Conservation (phyloP, 2,888 invertebrate genomes). For the Trissonchulus latispiculum region DNA sequence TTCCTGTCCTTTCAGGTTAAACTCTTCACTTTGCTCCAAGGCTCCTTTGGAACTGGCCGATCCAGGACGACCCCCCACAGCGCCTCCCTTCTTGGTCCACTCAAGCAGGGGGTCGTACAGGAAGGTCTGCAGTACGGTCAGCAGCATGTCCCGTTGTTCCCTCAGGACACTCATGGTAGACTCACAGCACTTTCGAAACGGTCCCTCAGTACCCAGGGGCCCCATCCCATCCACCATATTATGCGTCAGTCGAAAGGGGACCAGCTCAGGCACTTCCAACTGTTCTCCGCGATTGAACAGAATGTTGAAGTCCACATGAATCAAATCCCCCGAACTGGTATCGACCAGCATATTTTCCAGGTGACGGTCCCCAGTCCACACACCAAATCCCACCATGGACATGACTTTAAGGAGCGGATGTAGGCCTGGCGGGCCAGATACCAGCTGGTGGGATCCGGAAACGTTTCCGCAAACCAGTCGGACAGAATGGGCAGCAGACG, state of each 20-base stretch:
- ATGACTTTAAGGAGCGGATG: conserved; percentile 85
- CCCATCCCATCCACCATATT: conserved; percentile 92
- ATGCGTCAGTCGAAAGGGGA: conserved; percentile 79
- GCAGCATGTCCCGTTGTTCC: conserved; percentile 69
- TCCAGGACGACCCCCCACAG: neutral
- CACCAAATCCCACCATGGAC: conserved; percentile 55
- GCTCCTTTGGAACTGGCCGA: neutral
- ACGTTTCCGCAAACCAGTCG: conserved; percentile 80
- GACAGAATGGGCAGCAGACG: conserved; percentile 67
- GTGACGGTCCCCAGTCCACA: conserved; percentile 58
- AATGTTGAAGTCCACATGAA: conserved; percentile 97
- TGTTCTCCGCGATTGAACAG: conserved; percentile 67
- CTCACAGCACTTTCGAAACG: conserved; percentile 67
- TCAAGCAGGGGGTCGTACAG: conserved; percentile 86
- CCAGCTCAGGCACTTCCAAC: conserved; percentile 48
- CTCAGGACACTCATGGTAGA: conserved; percentile 75
- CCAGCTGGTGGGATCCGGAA: conserved; percentile 80
- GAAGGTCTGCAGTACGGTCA: conserved; percentile 76
- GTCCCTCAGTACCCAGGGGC: conserved; percentile 77
- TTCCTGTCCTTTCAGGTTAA: conserved; percentile 11
- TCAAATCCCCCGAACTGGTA: conserved; percentile 76
- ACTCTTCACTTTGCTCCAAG: neutral
- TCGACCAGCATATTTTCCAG: conserved; percentile 85
- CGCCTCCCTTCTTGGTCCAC: too few relatives aligned
- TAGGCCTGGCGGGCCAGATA: conserved; percentile 80